These are phyloP conservation scores for Anneissia japonica DNA, from an alignment of 35 echinoderm and acorn worm genomes.

Conservation along the genomic window DNA sequence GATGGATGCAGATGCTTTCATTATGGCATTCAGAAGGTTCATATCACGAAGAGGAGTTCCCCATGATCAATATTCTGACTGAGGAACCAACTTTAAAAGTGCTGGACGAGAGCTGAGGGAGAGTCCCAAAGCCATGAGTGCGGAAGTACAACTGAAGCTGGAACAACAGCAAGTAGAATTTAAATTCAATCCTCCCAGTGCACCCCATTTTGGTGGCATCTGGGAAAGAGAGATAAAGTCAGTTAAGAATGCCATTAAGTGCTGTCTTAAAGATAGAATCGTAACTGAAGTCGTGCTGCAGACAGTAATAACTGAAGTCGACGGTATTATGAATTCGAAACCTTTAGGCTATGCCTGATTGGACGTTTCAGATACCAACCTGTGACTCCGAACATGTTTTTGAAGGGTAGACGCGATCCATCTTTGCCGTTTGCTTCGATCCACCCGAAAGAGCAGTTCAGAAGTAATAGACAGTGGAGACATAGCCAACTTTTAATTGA, in stretches of 20 bases:
- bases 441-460: too few species aligned
- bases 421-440: too few species aligned
- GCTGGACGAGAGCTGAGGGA: constrained; percentile 14
- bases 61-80: constrained; percentile 21
- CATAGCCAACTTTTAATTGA: constrained; percentile 8
- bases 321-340: too few species aligned
- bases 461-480: constrained; percentile 19
- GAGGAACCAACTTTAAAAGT: constrained; percentile 24
- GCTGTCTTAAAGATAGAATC: not conserved
- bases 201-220: constrained; percentile 12
- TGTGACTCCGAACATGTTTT: too few species aligned
- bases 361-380: too few species aligned
- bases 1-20: constrained; percentile 32
- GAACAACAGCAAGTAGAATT: constrained; percentile 18
- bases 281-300: not conserved
- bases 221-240: constrained; percentile 27
- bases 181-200: constrained; percentile 9
- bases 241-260: constrained; percentile 6
- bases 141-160: constrained; percentile 23
- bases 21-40: constrained; percentile 31
- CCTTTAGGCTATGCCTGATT: too few species aligned
- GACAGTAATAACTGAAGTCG: too few species aligned
- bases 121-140: not conserved
- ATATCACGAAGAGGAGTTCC: constrained; percentile 1
- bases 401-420: too few species aligned